Base-by-base conservation (phyloP, 2,888 invertebrate species). In the Seira musarum region DNA sequence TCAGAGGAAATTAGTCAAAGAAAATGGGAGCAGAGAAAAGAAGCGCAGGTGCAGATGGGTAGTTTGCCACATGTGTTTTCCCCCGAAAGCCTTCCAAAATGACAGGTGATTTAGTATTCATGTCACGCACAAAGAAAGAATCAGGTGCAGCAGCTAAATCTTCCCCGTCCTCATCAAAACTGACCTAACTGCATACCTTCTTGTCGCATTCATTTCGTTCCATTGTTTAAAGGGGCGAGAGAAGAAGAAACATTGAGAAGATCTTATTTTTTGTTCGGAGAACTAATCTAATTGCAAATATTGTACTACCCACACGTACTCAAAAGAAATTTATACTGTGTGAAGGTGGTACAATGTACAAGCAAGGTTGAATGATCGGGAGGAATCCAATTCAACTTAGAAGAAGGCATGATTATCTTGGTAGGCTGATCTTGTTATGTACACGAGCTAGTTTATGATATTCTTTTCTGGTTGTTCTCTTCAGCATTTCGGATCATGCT, bases 351-450 rank as follows among this genome's bases (percentile, higher is more conserved):
- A n/a, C 21, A 57, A 53, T 8, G 63, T 46, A 19, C 65, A 71
- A 60, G 77, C 66, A 67, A 72, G 65, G 70, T 77, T 77, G 72
- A 78, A 67, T 78, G 72, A 78, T 72, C 72, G 61, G 57, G 10
- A 78, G 53, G 64, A 77, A 68, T 75, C 61, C 21, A n/a, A n/a
- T n/a, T n/a, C n/a, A n/a, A n/a, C n/a, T n/a, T n/a, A n/a, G n/a
- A n/a, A n/a, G n/a, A n/a, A n/a, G 46, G 13, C 69, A 69, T 22
- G 17, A 19, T 40, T 40, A 40, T 40, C 5, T 40, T 13, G 40
- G 40, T 13, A 40, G 5, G 13, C 13, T 40, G 40, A 40, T 40
- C 40, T 40, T 40, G 13, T 40, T 40, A 40, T 13, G 40, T 13
- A 13, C 5, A 13, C 13, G 40, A 13, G 40, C n/a, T n/a, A n/a